Percentiles rank a stretch among this genome's conserved stretches.
Conservation (phyloP, 2,888 invertebrate genomes). For the Meandrusa payeni region DNA sequence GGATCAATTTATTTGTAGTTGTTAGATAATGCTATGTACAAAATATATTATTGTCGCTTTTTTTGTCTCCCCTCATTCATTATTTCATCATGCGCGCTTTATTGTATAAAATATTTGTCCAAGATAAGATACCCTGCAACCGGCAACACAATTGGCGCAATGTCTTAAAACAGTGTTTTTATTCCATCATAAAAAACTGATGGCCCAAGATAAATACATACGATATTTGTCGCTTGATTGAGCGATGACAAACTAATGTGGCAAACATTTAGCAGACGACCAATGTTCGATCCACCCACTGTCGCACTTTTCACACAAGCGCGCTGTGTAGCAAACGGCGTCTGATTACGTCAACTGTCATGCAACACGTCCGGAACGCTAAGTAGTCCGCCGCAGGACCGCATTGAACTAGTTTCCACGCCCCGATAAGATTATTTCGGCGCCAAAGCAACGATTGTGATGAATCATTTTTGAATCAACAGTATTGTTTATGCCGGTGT, state of each 20-base stretch:
- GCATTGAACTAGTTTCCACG: slow-evolving; percentile 57
- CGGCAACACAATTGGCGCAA: no score
- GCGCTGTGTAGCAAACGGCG: neutral
- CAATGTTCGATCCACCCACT: neutral
- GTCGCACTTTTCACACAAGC: neutral
- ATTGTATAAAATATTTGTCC: no score
- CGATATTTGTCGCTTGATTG: neutral
- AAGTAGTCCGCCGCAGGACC: slow-evolving; percentile 20
- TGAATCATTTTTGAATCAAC: slow-evolving; percentile 20
- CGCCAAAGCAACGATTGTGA: slow-evolving; percentile 37
- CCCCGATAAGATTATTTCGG: slow-evolving; percentile 59
- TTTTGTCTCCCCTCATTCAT: no score
- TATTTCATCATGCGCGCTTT: no score
- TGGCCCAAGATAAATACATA: neutral
- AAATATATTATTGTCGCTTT: no score
- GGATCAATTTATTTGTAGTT: no score
- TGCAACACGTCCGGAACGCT: slow-evolving; percentile 15
- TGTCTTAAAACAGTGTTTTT: no score
- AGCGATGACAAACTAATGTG: neutral
- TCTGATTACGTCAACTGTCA: slow-evolving; percentile 17
- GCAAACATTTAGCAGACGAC: neutral
- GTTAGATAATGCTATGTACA: no score
- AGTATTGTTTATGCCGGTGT: slow-evolving; percentile 17
- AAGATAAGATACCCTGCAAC: no score
- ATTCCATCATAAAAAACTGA: neutral